Conservation (phyloP, 37 sponge, comb jelly and placozoan genomes). For the Amphimedon queenslandica region DNA sequence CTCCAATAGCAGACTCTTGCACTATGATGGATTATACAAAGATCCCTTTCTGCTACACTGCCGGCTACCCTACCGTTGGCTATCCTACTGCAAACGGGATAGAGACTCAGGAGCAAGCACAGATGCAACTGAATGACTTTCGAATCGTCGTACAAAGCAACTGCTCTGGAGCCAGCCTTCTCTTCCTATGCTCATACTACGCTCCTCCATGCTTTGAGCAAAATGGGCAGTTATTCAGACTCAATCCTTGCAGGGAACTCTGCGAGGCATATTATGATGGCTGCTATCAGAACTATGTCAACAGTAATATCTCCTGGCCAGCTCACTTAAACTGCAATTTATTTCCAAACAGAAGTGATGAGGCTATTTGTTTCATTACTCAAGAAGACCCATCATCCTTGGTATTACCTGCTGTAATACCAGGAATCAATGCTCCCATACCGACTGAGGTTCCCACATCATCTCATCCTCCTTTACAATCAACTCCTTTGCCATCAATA, state of each 20-base stretch:
- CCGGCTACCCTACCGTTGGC: not conserved
- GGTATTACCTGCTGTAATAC: not conserved
- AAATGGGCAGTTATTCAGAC: not conserved
- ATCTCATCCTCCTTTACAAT: not conserved
- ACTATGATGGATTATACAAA: too few species aligned
- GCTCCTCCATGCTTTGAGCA: not conserved
- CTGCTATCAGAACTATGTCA: not conserved
- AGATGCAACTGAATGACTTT: conserved; percentile 2
- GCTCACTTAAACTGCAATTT: not conserved
- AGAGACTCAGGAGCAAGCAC: not conserved
- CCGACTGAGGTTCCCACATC: not conserved
- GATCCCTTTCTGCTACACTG: not conserved
- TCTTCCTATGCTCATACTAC: not conserved
- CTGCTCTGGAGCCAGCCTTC: not conserved
- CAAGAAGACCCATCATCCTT: not conserved
- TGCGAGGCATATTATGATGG: not conserved
- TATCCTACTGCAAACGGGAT: not conserved
- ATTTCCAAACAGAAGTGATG: too few species aligned
- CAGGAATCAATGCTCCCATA: not conserved
- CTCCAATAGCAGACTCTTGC: too few species aligned
- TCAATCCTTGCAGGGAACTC: not conserved
- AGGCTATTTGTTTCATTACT: not conserved
- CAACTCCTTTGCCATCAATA: too few species aligned
- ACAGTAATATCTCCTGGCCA: not conserved
- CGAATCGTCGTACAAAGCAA: not conserved